These are phyloP conservation scores for Synergus japonicus DNA, from an alignment of 2,888 invertebrate species.

Conservation along the genomic window DNA sequence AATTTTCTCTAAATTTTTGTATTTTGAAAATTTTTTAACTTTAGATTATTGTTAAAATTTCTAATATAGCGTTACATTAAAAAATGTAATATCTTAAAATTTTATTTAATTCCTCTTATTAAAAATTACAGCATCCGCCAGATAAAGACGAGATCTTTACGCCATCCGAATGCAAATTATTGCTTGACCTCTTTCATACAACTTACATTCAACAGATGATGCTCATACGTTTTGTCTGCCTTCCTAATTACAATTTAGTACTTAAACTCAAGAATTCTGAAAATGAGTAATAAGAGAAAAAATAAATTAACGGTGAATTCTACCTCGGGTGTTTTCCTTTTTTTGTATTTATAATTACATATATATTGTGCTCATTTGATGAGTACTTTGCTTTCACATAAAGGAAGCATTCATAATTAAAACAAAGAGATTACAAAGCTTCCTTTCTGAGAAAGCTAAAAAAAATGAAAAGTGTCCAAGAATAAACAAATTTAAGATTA, in stretches of 20 bases:
- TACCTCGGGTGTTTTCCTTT: too few relatives aligned
- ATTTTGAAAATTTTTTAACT: too few relatives aligned
- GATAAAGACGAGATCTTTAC: constrained; percentile 66
- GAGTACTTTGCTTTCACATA: too few relatives aligned
- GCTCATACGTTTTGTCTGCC: constrained; percentile 62
- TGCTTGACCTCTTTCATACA: constrained; percentile 63
- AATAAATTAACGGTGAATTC: neutral
- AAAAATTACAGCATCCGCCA: constrained; percentile 65
- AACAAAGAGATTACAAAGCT: too few relatives aligned
- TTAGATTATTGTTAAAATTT: too few relatives aligned
- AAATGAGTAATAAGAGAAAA: neutral
- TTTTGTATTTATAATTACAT: too few relatives aligned
- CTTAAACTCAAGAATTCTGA: constrained; percentile 46
- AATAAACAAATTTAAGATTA: neutral
- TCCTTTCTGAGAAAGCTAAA: neutral
- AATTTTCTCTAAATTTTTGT: constrained; percentile 38
- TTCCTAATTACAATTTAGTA: constrained; percentile 64
- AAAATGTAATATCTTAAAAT: neutral
- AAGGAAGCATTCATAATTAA: too few relatives aligned
- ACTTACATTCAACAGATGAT: constrained; percentile 67
- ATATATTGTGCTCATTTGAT: too few relatives aligned
- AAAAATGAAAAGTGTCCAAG: neutral
- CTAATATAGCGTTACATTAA: too few relatives aligned
- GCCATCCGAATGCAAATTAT: constrained; percentile 59
- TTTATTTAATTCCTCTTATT: constrained; percentile 7